Base-by-base conservation (phyloP, 2,797 vertebrate genomes). In the Sternotherus odoratus region DNA sequence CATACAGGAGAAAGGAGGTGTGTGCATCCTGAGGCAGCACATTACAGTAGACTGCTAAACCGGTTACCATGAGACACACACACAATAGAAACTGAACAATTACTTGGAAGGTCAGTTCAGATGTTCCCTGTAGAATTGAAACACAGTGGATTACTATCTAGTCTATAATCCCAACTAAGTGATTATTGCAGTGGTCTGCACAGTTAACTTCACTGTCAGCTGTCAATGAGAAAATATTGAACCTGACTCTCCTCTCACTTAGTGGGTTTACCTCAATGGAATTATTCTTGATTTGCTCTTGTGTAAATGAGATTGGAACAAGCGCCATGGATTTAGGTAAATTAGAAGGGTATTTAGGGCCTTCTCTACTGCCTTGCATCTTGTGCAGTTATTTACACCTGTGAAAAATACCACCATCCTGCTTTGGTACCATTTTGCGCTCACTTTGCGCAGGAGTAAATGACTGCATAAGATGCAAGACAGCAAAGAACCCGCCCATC, bases 161-260 rank as follows among this genome's bases (percentile, higher is more conserved):
- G 3, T 46, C 24, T 74, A 26, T 15, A 74, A 43, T 26, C 23
- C 39, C 39, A 74, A 16, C n/a, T 26, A 79, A 88, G 49, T 91
- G 95, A 95, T 94, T 95, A 63, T 81, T 54, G 28, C 82, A 94
- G 81, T 69, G 46, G 56, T 92, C 93, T 36, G 33, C 46, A 90
- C 84, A 92, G 93, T 95, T 96, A 95, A 36, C 77, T 88, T 91
- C 91, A 81, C 90, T 63, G 82, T 86, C 91, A 81, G 28, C 90
- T 33, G 85, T 93, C 93, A 94, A 93, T 50, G 92, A 57, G 72
- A 13, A 90, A 96, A 91, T 78, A 78, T 86, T 90, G 49, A 94
- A 33, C 49, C 7, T 92, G 1, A 88, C 93, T 95, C 5, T 94
- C 33, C 88, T 95, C 86, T 57, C 95, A 80, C 24, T 87, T 12